Base-by-base conservation (phyloP, 2,888 invertebrate species). In the Callyntrura guangdongensis region DNA sequence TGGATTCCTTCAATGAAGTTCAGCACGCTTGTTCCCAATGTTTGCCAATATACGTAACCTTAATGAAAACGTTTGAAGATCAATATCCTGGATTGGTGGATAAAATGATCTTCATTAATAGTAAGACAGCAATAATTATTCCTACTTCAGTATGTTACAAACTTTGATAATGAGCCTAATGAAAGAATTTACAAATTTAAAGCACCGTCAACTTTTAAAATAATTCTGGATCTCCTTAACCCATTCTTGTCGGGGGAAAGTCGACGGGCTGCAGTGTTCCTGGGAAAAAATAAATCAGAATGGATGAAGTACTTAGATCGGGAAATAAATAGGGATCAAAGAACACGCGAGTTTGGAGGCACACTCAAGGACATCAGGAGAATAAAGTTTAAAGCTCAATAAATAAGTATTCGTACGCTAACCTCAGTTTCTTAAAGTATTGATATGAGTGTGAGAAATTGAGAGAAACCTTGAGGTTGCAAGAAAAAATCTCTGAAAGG, bases 1-100 rank as follows among this genome's bases (percentile, higher is more conserved):
- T 90, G 49, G 90, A 90, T 2, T 82, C 83, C 0, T 90, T 86
- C 45, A 86, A 82, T 27, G 22, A 86, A 4, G 53, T 86, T 25
- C 79, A 85, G 59, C 81, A 81, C 27, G 81, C 67, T 3, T 83
- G 83, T 49, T 49, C 77, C 1, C 22, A 61, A 45, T 56, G 86
- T 22, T 36, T 86, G 45, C 86, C 86, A 2, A 11, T n/a, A 14
- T 86, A 49, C 17, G 25, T 47, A 0, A 61, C 11, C 5, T 79
- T 86, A 12, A 74, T 86, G 12, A 17, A 2, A 1, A 61, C 59
- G 0, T 81, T 61, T 81, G 81, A 86, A 25, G 45, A 79, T 2
- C 36, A 20, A 11, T 86, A 86, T 47, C 64, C 86, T 0, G 79
- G 67, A 27, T 27, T 17, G 8, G 64, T 67, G 11, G 56, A 86